Conservation (phyloP, 2,113 vertebrate species). For the Carollia perspicillata region DNA sequence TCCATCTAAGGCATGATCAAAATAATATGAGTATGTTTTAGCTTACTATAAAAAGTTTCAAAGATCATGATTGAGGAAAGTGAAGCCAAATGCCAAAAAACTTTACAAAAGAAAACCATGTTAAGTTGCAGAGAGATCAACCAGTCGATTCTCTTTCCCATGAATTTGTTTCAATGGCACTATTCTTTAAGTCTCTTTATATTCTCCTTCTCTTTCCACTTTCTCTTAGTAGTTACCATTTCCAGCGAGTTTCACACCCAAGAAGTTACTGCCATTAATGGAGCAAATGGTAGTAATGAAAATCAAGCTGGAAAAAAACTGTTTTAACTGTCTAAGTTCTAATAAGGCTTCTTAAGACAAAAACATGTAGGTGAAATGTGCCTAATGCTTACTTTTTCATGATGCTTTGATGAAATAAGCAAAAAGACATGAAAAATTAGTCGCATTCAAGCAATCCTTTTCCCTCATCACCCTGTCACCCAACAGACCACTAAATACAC, state of each 20-base stretch:
- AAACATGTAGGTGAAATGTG: background rate
- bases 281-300: constrained; percentile 71
- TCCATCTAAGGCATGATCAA: background rate
- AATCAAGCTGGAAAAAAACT: constrained; percentile 37
- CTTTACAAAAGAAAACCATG: background rate
- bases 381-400: background rate
- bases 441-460: constrained; percentile 7
- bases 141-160: background rate
- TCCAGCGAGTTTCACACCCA: constrained; percentile 64
- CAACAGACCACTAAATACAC: constrained; percentile 46
- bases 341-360: constrained; percentile 44
- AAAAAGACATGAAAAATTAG: constrained; percentile 32
- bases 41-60: background rate
- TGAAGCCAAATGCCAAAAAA: background rate
- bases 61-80: background rate
- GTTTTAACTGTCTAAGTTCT: constrained; percentile 38
- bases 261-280: constrained; percentile 69
- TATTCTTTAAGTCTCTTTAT: constrained; percentile 42
- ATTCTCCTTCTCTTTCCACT: constrained; percentile 20
- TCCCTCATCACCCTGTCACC: constrained; percentile 34
- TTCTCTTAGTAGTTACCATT: constrained; percentile 61
- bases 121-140: background rate
- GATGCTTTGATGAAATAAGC: background rate
- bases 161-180: background rate
- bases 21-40: background rate